Conservation (phyloP, 2,113 vertebrate genomes). For the Camelus bactrianus region DNA sequence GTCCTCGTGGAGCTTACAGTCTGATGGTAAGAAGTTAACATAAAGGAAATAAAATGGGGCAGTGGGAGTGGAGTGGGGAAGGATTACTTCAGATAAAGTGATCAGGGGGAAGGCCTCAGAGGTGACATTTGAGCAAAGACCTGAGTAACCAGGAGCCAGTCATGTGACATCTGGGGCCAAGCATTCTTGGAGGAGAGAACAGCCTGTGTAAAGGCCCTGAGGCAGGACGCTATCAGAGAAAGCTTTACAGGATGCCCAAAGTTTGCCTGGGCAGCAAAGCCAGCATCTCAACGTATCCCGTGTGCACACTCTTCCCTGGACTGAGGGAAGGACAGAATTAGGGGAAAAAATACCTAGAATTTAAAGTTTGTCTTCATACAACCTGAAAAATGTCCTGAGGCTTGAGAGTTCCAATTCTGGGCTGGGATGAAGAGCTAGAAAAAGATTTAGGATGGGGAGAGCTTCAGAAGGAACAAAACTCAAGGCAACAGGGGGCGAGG, state of each 20-base stretch:
- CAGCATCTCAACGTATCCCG: background rate
- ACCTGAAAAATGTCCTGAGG: background rate
- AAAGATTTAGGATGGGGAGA: background rate
- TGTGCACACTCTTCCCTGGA: background rate
- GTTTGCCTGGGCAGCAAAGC: background rate
- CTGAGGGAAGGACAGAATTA: background rate
- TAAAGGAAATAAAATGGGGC: background rate
- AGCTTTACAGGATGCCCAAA: background rate
- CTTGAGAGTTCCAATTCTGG: background rate
- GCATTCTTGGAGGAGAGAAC: background rate
- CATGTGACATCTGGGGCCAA: background rate
- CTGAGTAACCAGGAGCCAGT: background rate
- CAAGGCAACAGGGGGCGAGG: accelerated
- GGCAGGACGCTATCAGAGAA: background rate
- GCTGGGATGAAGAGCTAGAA: background rate
- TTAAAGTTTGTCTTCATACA: background rate
- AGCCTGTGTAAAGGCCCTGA: background rate
- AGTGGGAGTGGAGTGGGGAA: background rate
- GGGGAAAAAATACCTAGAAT: no score
- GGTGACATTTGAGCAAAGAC: background rate
- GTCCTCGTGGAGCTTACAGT: background rate
- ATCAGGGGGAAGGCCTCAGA: background rate
- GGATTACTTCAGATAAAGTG: background rate
- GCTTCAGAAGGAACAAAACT: background rate
- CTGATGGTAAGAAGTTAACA: background rate